phyloP scores from a whole-genome alignment of 2,888 invertebrate species.

The Andrena haemorrhoa region DNA sequence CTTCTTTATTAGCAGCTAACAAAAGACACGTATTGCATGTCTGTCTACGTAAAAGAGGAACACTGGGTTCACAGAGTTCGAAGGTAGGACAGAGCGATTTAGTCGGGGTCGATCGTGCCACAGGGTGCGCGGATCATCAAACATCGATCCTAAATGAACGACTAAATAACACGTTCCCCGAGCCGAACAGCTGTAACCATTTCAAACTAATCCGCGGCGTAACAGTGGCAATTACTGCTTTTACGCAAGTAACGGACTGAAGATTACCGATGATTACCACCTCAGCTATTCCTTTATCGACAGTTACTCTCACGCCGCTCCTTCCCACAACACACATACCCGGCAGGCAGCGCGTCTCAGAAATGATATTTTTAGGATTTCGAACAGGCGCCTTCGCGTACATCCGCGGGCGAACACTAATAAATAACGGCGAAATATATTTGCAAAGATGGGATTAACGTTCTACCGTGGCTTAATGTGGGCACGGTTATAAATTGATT shows the following conservation, averaged over 20 bases:
- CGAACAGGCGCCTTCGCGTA: neutral
- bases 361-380: slow-evolving; percentile 29
- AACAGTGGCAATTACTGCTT: slow-evolving; percentile 62
- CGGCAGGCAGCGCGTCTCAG: slow-evolving; percentile 1
- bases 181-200: slow-evolving; percentile 50
- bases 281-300: slow-evolving; percentile 57
- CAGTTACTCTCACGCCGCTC: slow-evolving; percentile 54
- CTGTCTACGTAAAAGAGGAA: neutral
- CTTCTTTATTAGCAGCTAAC: neutral
- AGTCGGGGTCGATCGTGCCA: slow-evolving; percentile 26
- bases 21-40: neutral
- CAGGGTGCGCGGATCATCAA: slow-evolving; percentile 32
- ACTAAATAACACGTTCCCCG: slow-evolving; percentile 49
- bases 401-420: neutral
- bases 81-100: slow-evolving; percentile 21
- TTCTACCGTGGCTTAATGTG: neutral
- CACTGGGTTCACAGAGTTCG: neutral
- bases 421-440: slow-evolving; percentile 46
- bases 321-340: slow-evolving; percentile 46
- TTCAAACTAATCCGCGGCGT: slow-evolving; percentile 54
- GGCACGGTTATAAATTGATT: slow-evolving; percentile 47
- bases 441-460: slow-evolving; percentile 20
- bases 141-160: slow-evolving; percentile 53
- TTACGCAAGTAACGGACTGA: slow-evolving; percentile 61
- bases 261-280: slow-evolving; percentile 60